Base-by-base conservation (phyloP, 2,888 invertebrate genomes). In the Drosophila nr. medialis region DNA sequence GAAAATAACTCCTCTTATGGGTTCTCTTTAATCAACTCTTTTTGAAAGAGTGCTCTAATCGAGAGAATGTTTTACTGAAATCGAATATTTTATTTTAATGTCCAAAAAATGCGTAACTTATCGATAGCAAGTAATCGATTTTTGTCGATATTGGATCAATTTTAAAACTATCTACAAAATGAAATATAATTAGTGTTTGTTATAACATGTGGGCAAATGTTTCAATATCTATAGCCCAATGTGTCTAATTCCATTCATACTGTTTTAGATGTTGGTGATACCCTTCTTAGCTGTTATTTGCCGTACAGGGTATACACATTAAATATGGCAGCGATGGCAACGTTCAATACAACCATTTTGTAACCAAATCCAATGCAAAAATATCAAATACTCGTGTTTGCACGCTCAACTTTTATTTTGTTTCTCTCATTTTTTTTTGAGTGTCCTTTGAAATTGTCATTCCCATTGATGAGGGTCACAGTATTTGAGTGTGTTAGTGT, bases 381-480 rank as follows among this genome's bases (percentile, higher is more conserved):
- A 75, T 64, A 76, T 75, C 58, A 72, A 71, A 75, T 65, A 24
- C 29, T 50, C 55, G 48, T 36, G 42, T 71, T 40, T 67, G 53
- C 64, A 62, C 78, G 48, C 18, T 51, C 58, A 55, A 45, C n/a
- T 56, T 58, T 53, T 62, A 48, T 30, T 38, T 61, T 30, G 48
- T 29, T 66, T 58, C 29, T 68, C 29, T 30, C 3, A 40, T 72
- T 27, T 50, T 11, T 27, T 50, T n/a, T 38, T 59, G 15, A 36
- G 51, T 18, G 30, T 54, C 53, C 56, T 66, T 64, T 69, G 18
- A 67, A 60, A 72, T 70, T 50, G 42, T 67, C 58, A 55, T 74
- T 69, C 55, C 11, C 42, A 55, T 75, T 83, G 80, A 85, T 67
- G 68, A 76, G 80, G 80, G 78, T 83, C 71, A 50, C 36, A 40